Evolutionary conservation across 1,140 invertebrate genomes (phyloP).

Genomic region (Drosophila kepulauana): DNA sequence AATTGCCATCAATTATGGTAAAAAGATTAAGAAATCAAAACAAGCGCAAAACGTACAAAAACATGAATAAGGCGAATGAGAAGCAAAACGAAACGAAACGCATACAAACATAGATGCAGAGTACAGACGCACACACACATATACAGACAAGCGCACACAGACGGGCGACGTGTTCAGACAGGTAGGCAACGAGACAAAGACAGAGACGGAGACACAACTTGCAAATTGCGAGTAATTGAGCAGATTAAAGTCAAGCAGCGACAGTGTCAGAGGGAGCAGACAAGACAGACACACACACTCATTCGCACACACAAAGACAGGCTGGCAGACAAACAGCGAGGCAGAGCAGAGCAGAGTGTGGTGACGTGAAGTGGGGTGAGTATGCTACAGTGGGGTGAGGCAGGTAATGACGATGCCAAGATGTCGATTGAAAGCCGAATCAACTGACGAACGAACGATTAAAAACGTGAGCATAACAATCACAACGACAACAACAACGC

Average conservation of each 20-base stretch:
- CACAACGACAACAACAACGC: conserved; percentile 50
- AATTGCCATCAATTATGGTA: conserved; percentile 84
- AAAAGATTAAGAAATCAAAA: conserved; percentile 84
- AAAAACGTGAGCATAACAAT: conserved; percentile 77
- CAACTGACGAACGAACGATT: conserved; percentile 66
- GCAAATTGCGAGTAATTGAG: conserved; percentile 84
- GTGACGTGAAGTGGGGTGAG: conserved; percentile 4
- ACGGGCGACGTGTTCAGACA: conserved; percentile 21
- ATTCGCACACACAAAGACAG: background rate
- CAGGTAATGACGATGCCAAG: conserved; percentile 61
- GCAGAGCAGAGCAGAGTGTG: background rate
- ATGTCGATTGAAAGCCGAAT: conserved; percentile 67
- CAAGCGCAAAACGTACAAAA: conserved; percentile 71
- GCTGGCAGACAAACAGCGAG: background rate
- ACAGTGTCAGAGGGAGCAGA: conserved; percentile 31
- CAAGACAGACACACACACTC: conserved; percentile 7
- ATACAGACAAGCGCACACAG: background rate
- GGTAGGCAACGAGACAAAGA: conserved; percentile 32
- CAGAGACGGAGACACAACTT: conserved; percentile 61
- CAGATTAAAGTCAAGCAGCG: conserved; percentile 83
- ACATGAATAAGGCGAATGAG: conserved; percentile 73
- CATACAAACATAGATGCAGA: conserved; percentile 22
- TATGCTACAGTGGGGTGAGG: conserved; percentile 13
- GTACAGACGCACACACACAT: conserved; percentile 14
- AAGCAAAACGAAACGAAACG: conserved; percentile 58